These are phyloP conservation scores for Macrophya alboannulata DNA, from an alignment of 2,888 invertebrate genomes.

Conservation along the genomic window DNA sequence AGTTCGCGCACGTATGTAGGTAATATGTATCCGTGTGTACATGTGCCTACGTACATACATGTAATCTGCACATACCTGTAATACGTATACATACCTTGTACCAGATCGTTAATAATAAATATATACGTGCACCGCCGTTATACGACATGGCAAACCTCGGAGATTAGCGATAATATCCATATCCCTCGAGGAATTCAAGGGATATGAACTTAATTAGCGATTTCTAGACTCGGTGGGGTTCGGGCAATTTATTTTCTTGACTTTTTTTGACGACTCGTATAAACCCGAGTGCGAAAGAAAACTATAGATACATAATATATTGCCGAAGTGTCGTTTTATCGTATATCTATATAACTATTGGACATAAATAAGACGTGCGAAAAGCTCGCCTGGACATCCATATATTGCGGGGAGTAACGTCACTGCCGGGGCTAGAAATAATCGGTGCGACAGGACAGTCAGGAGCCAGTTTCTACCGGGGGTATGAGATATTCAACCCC, in stretches of 20 bases:
- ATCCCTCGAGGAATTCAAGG: not conserved
- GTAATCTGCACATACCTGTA: not conserved
- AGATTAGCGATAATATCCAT: constrained; percentile 21
- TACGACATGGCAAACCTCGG: constrained; percentile 32
- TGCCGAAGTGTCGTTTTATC: not conserved
- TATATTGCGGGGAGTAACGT: not conserved
- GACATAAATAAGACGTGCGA: constrained; percentile 32
- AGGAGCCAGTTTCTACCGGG: constrained; percentile 29
- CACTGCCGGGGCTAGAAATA: constrained; percentile 11
- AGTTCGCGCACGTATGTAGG: not conserved
- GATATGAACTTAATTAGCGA: not conserved
- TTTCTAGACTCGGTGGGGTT: not conserved
- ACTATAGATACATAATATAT: not conserved
- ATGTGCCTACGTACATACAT: not conserved
- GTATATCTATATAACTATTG: not conserved
- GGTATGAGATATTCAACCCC: constrained; percentile 17
- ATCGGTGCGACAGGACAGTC: constrained; percentile 42
- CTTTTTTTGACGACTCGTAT: too few relatives aligned
- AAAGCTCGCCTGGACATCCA: not conserved
- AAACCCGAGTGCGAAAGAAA: too few relatives aligned
- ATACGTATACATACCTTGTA: not conserved
- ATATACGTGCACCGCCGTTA: not conserved
- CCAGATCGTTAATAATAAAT: constrained; percentile 27
- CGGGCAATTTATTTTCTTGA: not conserved
- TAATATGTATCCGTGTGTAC: not conserved